Evolutionary conservation across 2,113 vertebrate genomes (phyloP).

Genomic region (Motacilla tschutschensis): DNA sequence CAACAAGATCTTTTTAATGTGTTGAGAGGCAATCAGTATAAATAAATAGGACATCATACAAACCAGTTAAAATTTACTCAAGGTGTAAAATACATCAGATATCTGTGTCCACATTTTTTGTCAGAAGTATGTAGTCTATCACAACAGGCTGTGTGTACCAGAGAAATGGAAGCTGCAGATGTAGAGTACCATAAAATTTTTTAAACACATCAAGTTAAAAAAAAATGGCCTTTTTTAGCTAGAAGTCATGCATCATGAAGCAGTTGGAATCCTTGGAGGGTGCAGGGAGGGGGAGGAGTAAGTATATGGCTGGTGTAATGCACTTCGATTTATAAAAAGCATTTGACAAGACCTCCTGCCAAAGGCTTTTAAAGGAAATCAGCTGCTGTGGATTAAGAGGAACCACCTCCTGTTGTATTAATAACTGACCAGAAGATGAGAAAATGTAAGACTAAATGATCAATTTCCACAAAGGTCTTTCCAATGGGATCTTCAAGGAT

Average conservation of each 20-base stretch:
- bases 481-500: not conserved
- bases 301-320: not conserved
- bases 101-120: not conserved
- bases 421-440: conserved; percentile 14
- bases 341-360: conserved; percentile 24
- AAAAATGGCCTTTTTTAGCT: not conserved
- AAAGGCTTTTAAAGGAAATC: conserved; percentile 41
- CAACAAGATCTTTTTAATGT: not conserved
- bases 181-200: not conserved
- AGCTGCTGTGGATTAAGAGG: conserved; percentile 18
- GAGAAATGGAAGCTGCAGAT: not conserved
- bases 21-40: not conserved
- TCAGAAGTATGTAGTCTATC: not conserved
- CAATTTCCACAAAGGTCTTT: not conserved
- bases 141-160: not conserved
- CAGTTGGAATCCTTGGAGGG: not conserved
- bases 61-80: not conserved
- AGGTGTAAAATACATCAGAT: not conserved
- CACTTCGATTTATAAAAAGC: conserved; percentile 48
- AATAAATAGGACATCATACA: not conserved
- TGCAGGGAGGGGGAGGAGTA: not conserved
- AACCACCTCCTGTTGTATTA: conserved; percentile 14
- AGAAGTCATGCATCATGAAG: not conserved
- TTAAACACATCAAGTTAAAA: not conserved
- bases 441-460: not conserved